Base-by-base conservation (phyloP, 2,888 invertebrate species). In the Hemithea aestivaria region DNA sequence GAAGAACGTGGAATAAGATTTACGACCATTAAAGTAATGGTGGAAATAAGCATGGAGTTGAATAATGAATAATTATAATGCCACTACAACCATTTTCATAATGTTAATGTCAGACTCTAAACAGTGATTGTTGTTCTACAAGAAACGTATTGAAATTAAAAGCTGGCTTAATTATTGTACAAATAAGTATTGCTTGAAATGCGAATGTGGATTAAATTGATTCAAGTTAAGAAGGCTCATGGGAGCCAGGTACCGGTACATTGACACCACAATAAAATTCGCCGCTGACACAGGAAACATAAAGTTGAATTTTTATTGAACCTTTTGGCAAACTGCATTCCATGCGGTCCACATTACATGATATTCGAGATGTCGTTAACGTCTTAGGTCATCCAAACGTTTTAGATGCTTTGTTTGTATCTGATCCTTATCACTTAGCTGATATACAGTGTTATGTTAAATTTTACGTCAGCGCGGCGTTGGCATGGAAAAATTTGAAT, bases 271-370 rank as follows among this genome's bases (percentile, higher is more conserved):
- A 71, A 76, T 83, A 77, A 80, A 81, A 74, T 79, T 72, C 66
- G 62, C 62, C 61, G 67, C 70, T 72, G 76, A 73, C 75, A 75
- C 81, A 78, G 81, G 78, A 82, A 73, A 80, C 78, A 81, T 84
- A 76, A 84, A 81, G 65, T 74, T 62, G 61, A 58, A 70, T 75
- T 76, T 80, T 83, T 83, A 83, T 81, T 80, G 67, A 68, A 69
- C 73, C 68, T 77, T 81, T 79, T 76, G 71, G 72, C 70, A 69
- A 74, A 71, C 65, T 70, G 76, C 76, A 77, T 80, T 74, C 77
- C 71, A 44, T 53, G 49, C 62, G 53, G 56, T 67, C 68, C 53
- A 56, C 48, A 62, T 63, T 60, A 55, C 56, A 52, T 56, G 61
- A 57, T 62, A 59, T 64, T 61, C 57, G 54, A 68, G 57, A 61